Evolutionary conservation across 2,113 vertebrate genomes (phyloP), one percentile per base, ranked within the genome.

Genomic region (Cottus gobio): DNA sequence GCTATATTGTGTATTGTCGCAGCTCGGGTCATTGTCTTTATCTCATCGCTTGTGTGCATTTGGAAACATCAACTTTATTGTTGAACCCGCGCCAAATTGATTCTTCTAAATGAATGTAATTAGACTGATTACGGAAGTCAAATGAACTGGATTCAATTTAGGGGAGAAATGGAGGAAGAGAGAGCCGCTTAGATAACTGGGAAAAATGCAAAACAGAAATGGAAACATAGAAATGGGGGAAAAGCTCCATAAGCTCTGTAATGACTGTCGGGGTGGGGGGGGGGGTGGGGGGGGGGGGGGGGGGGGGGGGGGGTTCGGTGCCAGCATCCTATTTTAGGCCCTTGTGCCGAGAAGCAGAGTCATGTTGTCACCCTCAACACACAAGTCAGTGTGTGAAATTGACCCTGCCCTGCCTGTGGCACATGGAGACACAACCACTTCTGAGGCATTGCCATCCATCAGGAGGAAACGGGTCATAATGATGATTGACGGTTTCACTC

Each of bases 401-500:
- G 82, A 90, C 78, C 82, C 75, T 69, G 75, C 44, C 62, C 77
- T 66, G 77, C 52, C 28, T 75, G 67, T n/a, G 82, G 81, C 75
- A 50, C 85, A 80, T 11, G 54, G 42, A 78, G 39, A 79, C 58
- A 62, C 80, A 67, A 71, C 83, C 80, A 87, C 87, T 83, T 88
- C 85, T 74, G 48, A 85, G 68, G 42, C 61, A 9, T 75, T 26
- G 9, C 68, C 72, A 80, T 83, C 66, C 31, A 78, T 89, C 83
- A 82, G 8, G 42, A 77, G 77, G 61, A 81, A 86, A 84, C 44
- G 1, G 39, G 42, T 69, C 85, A 75, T 86, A 63, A 75, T 70
- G 62, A 71, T 85, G 86, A 90, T 56, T 80, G 82, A 83, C 61
- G 56, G 77, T 78, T 85, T 70, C 64, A 52, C 65, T 86, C 31